Evolutionary conservation across 2,888 invertebrate genomes (phyloP), one percentile per base, ranked within the genome.

Genomic region (Pseudococcus jackbeardsleyi): DNA sequence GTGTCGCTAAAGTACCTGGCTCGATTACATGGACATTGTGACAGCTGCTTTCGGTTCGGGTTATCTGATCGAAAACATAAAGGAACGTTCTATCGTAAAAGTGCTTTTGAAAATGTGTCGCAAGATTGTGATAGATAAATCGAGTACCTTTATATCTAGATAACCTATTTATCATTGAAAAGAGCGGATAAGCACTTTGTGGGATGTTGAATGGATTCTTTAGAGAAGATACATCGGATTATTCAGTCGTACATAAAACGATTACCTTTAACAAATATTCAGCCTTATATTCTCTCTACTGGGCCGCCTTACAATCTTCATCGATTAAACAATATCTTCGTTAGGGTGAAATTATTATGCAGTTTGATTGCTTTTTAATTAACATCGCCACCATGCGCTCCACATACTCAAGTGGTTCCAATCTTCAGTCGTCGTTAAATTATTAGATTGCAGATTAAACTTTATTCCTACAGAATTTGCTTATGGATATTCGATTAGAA

Each of bases 101-200:
- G 87, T 87, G 50, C 87, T 79, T 79, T 77, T 77, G 79, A 87
- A 77, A 68, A 87, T 86, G 79, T 87, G 87, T 79, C 87, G 87
- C 54, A 22, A 87, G 87, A 87, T 87, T 87, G 87, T 87, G 87
- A 87, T 79, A 87, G 87, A 87, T 87, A 87, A 87, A 87, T 79
- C 87, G 87, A 87, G 87, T 87, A 87, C 87, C 54, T 79, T 86
- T 87, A 50, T 87, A 79, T 86, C 48, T 87, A 87, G 77, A 87
- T 87, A 87, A 87, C 87, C 87, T 54, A 77, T 87, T 87, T 87
- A 87, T 79, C 79, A 79, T 87, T 87, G 79, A 79, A 87, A 87
- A 85, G 79, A 79, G n/a, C 79, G 79, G 79, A 79, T 79, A 79
- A 79, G 79, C 79, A 79, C 79, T 87, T 79, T 87, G 87, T 79